Evolutionary conservation across 2,113 vertebrate species (phyloP), one percentile per base, ranked within the genome.

Genomic region (Prietella phreatophila): DNA sequence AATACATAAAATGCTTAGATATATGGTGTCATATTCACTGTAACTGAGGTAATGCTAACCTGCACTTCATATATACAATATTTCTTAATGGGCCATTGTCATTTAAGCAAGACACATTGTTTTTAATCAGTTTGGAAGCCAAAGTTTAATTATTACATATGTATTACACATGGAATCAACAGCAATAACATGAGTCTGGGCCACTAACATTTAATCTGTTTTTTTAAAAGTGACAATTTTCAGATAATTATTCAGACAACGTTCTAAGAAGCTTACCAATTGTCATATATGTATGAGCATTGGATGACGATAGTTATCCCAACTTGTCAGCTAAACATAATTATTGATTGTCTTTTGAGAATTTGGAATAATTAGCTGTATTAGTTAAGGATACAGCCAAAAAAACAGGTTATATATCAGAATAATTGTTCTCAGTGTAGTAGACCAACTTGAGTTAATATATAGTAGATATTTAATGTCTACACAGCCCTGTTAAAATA

Each of bases 381-480:
- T 42, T 22, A 69, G 36, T 71, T 47, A 83, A 36, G 11, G 2
- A 58, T 27, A n/a, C 87, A 88, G 90, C 86, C 25, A 75, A 67
- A 91, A 89, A 91, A 90, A 85, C 47, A 86, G 61, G 81, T 90
- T 86, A 89, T 93, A 92, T 88, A 86, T 91, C 89, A 91, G 89
- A 89, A 87, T 90, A 69, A 92, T 89, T 92, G 89, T 88, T 79
- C 78, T 83, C 65, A 73, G 73, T n/a, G 55, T 33, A 17, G 89
- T 86, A 89, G 90, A 89, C 88, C 88, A 79, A 71, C 83, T 86
- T 36, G 85, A 65, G 91, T 93, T 89, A 80, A 76, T 71, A 50
- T 10, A 50, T 10, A 50, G 8, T 50, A 10, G 47, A 50, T 50
- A 50, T 50, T 10, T 10, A 50, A 50, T 1, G 9, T 50, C 9